Conservation (phyloP, 2,797 vertebrate species). For the Rachycentron canadum region DNA sequence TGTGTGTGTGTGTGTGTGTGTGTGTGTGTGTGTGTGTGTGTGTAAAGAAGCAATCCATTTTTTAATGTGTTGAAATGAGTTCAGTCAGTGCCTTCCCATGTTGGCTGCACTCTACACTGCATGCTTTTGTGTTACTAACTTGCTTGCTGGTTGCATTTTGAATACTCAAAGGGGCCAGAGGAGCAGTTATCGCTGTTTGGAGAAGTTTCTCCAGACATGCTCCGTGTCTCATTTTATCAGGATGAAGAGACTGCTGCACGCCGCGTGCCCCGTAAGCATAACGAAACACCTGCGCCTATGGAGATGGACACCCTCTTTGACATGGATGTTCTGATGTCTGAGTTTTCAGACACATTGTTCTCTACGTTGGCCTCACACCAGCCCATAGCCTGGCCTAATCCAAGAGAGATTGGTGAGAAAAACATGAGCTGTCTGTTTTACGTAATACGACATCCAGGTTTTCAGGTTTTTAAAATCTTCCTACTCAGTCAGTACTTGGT, state of each 20-base stretch:
- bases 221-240: slow-evolving; percentile 88
- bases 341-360: slow-evolving; percentile 97
- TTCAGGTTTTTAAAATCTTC: neutral
- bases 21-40: slow-evolving; percentile 11
- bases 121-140: slow-evolving; percentile 75
- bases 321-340: slow-evolving; percentile 97
- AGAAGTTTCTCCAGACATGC: slow-evolving; percentile 88
- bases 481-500: neutral
- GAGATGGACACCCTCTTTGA: slow-evolving; percentile 95
- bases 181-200: slow-evolving; percentile 88
- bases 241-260: slow-evolving; percentile 90
- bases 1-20: no score
- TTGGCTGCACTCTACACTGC: slow-evolving; percentile 55
- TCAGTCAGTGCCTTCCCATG: neutral
- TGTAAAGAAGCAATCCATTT: neutral
- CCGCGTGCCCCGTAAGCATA: slow-evolving; percentile 83
- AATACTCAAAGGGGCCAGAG: slow-evolving; percentile 82
- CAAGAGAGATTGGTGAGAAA: slow-evolving; percentile 93
- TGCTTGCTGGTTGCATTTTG: slow-evolving; percentile 81
- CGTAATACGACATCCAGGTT: neutral
- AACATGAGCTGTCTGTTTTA: neutral
- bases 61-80: neutral
- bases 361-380: slow-evolving; percentile 96
- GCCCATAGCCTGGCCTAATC: slow-evolving; percentile 92
- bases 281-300: slow-evolving; percentile 92